phyloP scores from a whole-genome alignment of 2,797 vertebrate species.

The Enteromius viviparus region DNA sequence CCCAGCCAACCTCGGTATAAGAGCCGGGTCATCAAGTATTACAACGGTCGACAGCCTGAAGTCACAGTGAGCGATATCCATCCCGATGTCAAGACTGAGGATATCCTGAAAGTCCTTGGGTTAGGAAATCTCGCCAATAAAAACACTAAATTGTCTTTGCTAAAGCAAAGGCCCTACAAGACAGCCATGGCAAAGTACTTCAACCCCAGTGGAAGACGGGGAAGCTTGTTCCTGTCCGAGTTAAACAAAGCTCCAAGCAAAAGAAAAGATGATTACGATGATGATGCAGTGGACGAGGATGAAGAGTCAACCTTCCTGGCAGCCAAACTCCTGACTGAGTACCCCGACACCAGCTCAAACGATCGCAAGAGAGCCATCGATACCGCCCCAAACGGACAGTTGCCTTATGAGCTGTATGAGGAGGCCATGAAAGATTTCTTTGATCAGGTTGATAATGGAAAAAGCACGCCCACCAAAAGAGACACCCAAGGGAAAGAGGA shows the following conservation, averaged over 20 bases:
- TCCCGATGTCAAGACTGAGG: constrained; percentile 90
- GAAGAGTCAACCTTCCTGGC: constrained; percentile 91
- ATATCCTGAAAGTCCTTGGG: constrained; percentile 90
- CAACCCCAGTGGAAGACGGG: constrained; percentile 79
- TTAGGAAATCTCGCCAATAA: constrained; percentile 85
- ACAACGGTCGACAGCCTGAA: constrained; percentile 78
- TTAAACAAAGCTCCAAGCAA: constrained; percentile 85
- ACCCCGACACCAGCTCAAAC: constrained; percentile 80
- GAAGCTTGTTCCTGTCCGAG: constrained; percentile 78
- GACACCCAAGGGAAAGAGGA: constrained; percentile 74
- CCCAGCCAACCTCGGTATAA: constrained; percentile 78
- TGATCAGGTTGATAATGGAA: constrained; percentile 77
- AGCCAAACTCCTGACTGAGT: constrained; percentile 88
- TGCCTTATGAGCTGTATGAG: constrained; percentile 87
- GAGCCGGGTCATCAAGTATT: constrained; percentile 80
- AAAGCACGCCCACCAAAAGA: constrained; percentile 79
- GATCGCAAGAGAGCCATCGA: constrained; percentile 80
- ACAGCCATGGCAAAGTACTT: constrained; percentile 79
- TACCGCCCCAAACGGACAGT: constrained; percentile 77
- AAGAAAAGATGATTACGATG: constrained; percentile 81
- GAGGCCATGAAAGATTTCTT: constrained; percentile 88
- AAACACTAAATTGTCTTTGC: constrained; percentile 78
- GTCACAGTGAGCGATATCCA: constrained; percentile 77
- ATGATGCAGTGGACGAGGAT: constrained; percentile 84
- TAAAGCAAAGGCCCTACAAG: constrained; percentile 83